A percentile compares a stretch with the other conserved stretches of the same genome.
Evolutionary conservation across 1,140 invertebrate species (phyloP).

Genomic region (Dermatophagoides farinae): DNA sequence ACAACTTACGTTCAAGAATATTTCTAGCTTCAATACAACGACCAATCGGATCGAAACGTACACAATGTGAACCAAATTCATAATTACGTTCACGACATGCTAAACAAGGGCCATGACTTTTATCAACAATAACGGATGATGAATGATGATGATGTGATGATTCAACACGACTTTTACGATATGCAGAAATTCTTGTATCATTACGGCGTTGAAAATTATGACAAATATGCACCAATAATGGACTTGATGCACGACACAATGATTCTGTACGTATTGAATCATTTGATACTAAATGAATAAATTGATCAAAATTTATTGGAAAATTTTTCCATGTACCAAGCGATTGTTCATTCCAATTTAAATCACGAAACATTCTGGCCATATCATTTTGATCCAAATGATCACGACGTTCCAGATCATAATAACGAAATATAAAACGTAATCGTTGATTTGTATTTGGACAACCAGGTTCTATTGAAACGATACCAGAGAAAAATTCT

Average conservation of each 20-base stretch:
- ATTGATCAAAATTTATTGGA: neutral
- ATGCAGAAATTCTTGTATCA: neutral
- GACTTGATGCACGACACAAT: neutral
- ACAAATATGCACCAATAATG: neutral
- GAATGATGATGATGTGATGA: neutral
- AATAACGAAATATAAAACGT: slow-evolving; percentile 12
- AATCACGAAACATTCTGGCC: too few relatives aligned
- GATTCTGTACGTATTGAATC: neutral
- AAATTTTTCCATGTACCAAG: neutral
- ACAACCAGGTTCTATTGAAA: neutral
- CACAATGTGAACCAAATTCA: neutral
- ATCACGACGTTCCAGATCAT: slow-evolving; percentile 4
- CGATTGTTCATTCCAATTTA: neutral
- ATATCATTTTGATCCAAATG: neutral
- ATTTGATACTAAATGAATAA: neutral
- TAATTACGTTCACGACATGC: slow-evolving; percentile 8
- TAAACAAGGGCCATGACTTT: slow-evolving; percentile 3
- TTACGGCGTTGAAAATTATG: neutral
- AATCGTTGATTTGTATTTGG: neutral
- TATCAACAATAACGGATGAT: neutral
- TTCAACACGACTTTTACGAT: neutral
- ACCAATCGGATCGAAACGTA: slow-evolving; percentile 2
- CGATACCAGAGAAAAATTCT: neutral
- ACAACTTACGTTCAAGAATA: slow-evolving; percentile 5
- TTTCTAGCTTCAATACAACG: slow-evolving; percentile 1